phyloP scores from a whole-genome alignment of 2,113 vertebrate species.

The Limanda limanda region DNA sequence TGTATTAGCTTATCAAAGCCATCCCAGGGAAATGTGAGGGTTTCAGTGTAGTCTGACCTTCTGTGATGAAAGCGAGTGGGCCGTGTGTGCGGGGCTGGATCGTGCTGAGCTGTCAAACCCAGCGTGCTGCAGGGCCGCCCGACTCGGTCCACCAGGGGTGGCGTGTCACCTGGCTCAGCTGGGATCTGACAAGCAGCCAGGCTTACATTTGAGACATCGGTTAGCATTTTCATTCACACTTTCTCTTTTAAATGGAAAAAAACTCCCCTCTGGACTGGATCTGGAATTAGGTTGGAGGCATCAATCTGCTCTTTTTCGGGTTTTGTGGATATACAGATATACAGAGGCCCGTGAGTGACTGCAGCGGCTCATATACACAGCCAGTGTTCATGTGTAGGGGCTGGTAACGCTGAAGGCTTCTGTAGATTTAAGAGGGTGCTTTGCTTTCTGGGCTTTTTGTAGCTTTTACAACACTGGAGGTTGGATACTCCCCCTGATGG shows the following conservation, averaged over 20 bases:
- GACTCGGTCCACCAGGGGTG: neutral
- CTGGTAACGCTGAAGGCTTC: conserved; percentile 11
- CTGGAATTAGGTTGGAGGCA: neutral
- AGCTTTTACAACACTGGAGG: neutral
- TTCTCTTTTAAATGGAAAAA: neutral
- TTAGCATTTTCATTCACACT: neutral
- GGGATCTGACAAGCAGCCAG: neutral
- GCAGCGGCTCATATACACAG: conserved; percentile 28
- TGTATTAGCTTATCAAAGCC: neutral
- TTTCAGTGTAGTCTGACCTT: neutral
- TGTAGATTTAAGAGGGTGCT: neutral
- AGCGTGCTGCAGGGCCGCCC: conserved; percentile 8
- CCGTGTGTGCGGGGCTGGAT: neutral
- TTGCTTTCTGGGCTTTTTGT: neutral
- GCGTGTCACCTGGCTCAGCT: conserved; percentile 19
- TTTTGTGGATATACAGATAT: conserved; percentile 14
- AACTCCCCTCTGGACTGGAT: neutral
- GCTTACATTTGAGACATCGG: neutral
- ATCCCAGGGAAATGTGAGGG: neutral
- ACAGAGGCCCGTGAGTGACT: neutral
- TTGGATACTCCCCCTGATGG: neutral
- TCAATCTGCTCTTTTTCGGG: neutral
- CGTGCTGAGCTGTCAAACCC: conserved; percentile 31
- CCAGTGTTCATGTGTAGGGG: conserved; percentile 1
- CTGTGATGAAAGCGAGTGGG: neutral